phyloP scores from a whole-genome alignment of 2,797 vertebrate species.

The Agapornis canus region DNA sequence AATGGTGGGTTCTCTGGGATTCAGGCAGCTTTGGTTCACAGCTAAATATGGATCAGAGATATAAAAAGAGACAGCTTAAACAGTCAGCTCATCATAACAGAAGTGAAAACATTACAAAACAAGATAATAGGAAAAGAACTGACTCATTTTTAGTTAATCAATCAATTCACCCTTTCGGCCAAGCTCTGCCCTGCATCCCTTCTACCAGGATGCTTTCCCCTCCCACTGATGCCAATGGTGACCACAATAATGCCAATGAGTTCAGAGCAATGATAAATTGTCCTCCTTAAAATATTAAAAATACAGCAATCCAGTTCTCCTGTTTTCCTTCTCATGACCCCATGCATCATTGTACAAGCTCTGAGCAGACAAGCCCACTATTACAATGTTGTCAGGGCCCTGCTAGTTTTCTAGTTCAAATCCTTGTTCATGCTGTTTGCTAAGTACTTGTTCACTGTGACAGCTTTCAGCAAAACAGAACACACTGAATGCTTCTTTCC shows the following conservation, averaged over 20 bases:
- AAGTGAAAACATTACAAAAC: not conserved
- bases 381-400: constrained; percentile 91
- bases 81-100: not conserved
- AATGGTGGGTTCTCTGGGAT: not conserved
- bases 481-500: constrained; percentile 95
- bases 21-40: not conserved
- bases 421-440: constrained; percentile 99
- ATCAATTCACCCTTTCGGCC: not conserved
- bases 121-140: not conserved
- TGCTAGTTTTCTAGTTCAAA: constrained; percentile 98
- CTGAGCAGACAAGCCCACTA: constrained; percentile 86
- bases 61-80: not conserved
- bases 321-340: constrained; percentile 78
- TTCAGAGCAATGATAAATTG: not conserved
- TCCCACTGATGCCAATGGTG: not conserved
- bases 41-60: not conserved
- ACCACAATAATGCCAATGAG: fast-evolving
- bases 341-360: constrained; percentile 85
- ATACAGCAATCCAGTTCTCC: not conserved
- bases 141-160: not conserved
- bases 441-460: constrained; percentile 98
- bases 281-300: not conserved
- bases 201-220: not conserved
- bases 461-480: constrained; percentile 96
- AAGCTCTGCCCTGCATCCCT: not conserved